Evolutionary conservation across 2,113 vertebrate species (phyloP).

Genomic region (Syrmaticus mikado): DNA sequence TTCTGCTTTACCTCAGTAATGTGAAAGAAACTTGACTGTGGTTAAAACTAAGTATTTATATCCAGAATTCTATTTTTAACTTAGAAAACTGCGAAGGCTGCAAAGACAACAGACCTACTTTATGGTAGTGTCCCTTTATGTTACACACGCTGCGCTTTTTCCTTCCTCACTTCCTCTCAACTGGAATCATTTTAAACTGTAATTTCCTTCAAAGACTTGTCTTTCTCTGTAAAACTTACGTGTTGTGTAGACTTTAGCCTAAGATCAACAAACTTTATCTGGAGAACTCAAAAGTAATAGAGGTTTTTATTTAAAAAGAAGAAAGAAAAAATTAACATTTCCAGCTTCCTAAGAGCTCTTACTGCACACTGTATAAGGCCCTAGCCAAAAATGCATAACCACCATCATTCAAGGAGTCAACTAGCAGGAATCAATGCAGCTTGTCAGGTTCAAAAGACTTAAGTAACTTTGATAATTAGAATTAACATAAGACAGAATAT

Average conservation of each 20-base stretch:
- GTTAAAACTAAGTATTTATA: neutral
- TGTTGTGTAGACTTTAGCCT: neutral
- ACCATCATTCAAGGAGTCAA: neutral
- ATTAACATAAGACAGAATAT: neutral
- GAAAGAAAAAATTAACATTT: neutral
- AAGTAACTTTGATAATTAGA: neutral
- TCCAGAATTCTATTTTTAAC: neutral
- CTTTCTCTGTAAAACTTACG: neutral
- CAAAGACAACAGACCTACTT: neutral
- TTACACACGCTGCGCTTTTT: neutral
- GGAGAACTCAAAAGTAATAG: neutral
- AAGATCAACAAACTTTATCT: neutral
- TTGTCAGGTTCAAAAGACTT: neutral
- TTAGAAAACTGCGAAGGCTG: neutral
- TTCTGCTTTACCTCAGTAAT: neutral
- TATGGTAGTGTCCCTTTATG: neutral
- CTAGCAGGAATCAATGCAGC: neutral
- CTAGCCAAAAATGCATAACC: neutral
- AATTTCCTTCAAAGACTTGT: neutral
- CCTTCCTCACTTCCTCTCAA: neutral
- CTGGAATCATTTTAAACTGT: neutral
- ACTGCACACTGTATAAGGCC: neutral
- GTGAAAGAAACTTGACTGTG: neutral
- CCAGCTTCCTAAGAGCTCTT: neutral
- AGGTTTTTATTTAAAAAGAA: neutral